Conservation (phyloP, 2,113 vertebrate genomes). For the Muntiacus muntjak region DNA sequence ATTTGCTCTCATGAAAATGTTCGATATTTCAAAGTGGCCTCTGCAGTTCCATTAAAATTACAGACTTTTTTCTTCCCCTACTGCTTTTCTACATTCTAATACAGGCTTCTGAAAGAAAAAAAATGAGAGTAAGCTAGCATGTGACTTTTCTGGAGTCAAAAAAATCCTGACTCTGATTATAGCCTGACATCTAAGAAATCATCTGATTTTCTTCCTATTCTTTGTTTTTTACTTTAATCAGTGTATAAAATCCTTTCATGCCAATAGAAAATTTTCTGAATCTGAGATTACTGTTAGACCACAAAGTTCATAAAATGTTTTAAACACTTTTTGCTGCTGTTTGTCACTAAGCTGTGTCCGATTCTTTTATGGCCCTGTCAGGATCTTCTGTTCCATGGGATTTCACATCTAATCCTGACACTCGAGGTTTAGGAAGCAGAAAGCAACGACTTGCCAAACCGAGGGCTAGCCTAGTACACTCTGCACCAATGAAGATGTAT, state of each 20-base stretch:
- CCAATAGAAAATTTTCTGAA: constrained; percentile 10
- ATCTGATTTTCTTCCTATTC: neutral
- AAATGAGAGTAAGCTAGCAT: neutral
- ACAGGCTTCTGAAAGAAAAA: neutral
- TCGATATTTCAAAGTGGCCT: constrained; percentile 55
- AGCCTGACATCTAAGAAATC: neutral
- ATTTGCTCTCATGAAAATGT: constrained; percentile 19
- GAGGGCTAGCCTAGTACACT: neutral
- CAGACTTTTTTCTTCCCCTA: neutral
- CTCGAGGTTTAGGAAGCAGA: neutral
- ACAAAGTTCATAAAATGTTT: constrained; percentile 27
- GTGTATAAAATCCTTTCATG: constrained; percentile 11
- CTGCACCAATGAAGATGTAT: neutral
- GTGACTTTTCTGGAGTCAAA: constrained; percentile 23
- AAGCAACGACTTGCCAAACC: neutral
- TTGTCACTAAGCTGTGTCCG: neutral
- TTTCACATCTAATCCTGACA: neutral
- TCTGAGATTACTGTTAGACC: neutral
- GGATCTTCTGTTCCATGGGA: neutral
- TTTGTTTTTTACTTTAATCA: neutral
- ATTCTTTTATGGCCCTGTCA: neutral
- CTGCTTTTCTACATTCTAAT: constrained; percentile 15
- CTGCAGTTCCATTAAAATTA: constrained; percentile 47
- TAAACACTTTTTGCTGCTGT: neutral
- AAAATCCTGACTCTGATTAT: constrained; percentile 43